phyloP scores from a whole-genome alignment of 2,797 vertebrate species.

The Sphenopsis melanotis region DNA sequence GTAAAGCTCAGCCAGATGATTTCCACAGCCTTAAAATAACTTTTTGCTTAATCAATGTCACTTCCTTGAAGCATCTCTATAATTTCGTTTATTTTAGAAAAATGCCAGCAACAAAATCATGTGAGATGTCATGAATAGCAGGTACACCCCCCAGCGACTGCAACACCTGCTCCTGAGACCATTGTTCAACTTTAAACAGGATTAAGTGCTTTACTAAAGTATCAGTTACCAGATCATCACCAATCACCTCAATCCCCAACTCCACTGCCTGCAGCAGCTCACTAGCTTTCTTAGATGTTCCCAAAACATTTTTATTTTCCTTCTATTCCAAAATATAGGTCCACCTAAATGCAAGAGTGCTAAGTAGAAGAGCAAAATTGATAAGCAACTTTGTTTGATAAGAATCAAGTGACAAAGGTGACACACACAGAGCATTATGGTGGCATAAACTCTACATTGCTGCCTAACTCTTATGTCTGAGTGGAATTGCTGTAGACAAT shows the following conservation, averaged over 20 bases:
- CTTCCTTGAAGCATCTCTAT: not conserved
- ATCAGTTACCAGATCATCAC: not conserved
- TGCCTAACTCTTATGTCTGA: not conserved
- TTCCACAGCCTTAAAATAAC: conserved; percentile 62
- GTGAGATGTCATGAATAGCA: not conserved
- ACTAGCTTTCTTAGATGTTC: not conserved
- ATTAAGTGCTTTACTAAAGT: not conserved
- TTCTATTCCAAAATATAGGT: not conserved
- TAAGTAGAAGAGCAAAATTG: not conserved
- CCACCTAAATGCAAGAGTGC: not conserved
- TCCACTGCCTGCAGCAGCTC: not conserved
- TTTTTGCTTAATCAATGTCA: conserved; percentile 32
- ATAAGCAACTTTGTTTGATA: not conserved
- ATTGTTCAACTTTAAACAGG: not conserved
- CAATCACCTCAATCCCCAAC: not conserved
- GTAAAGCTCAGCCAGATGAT: conserved; percentile 36
- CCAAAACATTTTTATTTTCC: not conserved
- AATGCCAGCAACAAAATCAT: not conserved
- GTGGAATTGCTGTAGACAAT: not conserved
- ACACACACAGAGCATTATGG: not conserved
- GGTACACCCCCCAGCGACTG: not conserved
- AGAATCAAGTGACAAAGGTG: not conserved
- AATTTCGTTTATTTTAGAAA: conserved; percentile 25
- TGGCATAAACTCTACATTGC: not conserved
- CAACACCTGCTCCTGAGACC: not conserved